Evolutionary conservation across 2,797 vertebrate genomes (phyloP).

Genomic region (Geotria australis): DNA sequence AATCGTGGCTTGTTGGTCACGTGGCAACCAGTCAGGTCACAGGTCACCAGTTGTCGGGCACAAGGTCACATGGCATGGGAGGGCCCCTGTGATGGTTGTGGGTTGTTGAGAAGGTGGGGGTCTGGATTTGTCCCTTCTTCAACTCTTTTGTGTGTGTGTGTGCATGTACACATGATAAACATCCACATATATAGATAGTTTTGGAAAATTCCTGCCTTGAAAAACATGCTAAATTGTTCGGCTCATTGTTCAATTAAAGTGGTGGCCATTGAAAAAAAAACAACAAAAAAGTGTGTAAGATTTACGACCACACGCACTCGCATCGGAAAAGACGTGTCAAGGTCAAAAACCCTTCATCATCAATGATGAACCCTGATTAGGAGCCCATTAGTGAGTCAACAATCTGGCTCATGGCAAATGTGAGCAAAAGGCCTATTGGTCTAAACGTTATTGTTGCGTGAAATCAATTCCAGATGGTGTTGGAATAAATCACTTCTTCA

Average conservation of each 20-base stretch:
- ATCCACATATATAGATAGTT: neutral
- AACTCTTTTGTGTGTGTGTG: neutral
- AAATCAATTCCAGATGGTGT: too few species aligned
- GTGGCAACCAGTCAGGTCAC: too few species aligned
- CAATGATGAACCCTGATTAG: too few species aligned
- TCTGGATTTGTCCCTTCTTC: neutral
- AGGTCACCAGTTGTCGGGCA: too few species aligned
- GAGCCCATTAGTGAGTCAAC: too few species aligned
- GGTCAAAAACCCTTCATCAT: neutral
- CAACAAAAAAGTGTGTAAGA: neutral
- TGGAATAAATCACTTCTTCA: too few species aligned
- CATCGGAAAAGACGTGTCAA: neutral
- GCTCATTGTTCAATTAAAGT: neutral
- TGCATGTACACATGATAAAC: neutral
- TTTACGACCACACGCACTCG: neutral
- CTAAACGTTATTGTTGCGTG: too few species aligned
- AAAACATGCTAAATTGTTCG: neutral
- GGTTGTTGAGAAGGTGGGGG: neutral
- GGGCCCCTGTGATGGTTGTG: too few species aligned
- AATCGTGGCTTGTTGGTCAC: too few species aligned
- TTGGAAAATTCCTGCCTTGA: neutral
- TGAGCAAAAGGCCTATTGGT: too few species aligned
- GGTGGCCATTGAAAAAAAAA: neutral
- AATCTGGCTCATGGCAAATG: too few species aligned
- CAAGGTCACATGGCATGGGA: too few species aligned